Conservation (phyloP, 2,888 invertebrate genomes). For the Tetrapedia diversipes region DNA sequence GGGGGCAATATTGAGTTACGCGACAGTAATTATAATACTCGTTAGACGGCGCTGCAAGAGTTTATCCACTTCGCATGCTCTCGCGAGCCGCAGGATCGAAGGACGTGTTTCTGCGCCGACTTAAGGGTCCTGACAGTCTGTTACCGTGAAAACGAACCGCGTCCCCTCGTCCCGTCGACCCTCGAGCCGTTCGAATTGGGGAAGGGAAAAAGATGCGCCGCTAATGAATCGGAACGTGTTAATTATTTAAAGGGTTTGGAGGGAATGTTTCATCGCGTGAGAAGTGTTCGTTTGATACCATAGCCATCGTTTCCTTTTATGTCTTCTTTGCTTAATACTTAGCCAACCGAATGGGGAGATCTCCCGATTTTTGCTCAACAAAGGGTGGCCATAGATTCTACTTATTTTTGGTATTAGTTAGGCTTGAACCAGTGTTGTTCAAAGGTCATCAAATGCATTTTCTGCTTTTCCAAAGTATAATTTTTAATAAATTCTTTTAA, state of each 20-base stretch:
- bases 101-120: conserved; percentile 64
- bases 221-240: conserved; percentile 12
- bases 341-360: too few relatives aligned
- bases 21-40: conserved; percentile 82
- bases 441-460: too few relatives aligned
- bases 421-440: too few relatives aligned
- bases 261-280: not conserved
- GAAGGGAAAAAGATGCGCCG: not conserved
- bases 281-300: not conserved
- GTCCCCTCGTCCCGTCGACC: not conserved
- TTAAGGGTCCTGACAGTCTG: conserved; percentile 60
- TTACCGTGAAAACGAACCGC: conserved; percentile 45
- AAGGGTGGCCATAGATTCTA: too few relatives aligned
- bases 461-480: too few relatives aligned
- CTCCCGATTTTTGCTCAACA: too few relatives aligned
- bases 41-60: conserved; percentile 80
- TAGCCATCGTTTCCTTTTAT: too few relatives aligned
- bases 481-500: too few relatives aligned
- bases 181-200: not conserved
- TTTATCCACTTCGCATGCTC: conserved; percentile 66
- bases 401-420: too few relatives aligned
- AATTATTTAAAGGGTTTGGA: not conserved
- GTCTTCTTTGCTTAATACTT: too few relatives aligned
- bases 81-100: conserved; percentile 70
- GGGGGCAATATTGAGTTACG: conserved; percentile 80